Evolutionary conservation across 2,888 invertebrate species (phyloP), one percentile per base, ranked within the genome.

Genomic region (Diploptera punctata): DNA sequence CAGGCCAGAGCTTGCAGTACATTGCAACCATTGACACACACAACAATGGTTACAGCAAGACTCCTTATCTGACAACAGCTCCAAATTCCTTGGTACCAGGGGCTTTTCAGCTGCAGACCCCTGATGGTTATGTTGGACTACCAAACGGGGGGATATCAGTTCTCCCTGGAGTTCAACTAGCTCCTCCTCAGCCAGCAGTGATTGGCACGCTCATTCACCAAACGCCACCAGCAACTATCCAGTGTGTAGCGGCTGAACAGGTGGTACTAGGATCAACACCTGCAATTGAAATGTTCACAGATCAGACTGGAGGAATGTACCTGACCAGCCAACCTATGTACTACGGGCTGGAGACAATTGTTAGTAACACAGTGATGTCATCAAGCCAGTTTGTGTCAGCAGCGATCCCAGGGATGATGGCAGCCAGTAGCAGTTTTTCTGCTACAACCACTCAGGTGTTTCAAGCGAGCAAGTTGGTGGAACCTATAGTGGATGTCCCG

Each of bases 311-410:
- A n/a, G 82, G 82, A 67, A 81, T 83, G 80, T 83, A 82, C 67
- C 81, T 84, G 31, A 80, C 87, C 84, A 38, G 82, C 18, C 92
- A 92, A 78, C 93, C 93, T 3, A 90, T 94, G 78, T 93, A 93
- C 79, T 93, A 93, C 78, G 93, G 93, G 0, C 85, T 94, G 75
- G 94, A 94, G 83, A 94, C 94, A 0, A 93, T 94, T 70, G 94
- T 94, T 2, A 93, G 93, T 81, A 94, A 94, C 79, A 94, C 94
- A 3, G 93, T 94, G 0, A 93, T 94, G 93, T 93, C 93, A n/a
- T 93, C 93, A 24, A 93, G 93, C 80, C 94, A 94, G 80, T 93
- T 93, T 80, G 90, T 94, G 18, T 91, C 93, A 3, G 92, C 92
- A 1, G 90, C 93, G 4, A 91, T 93, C 1, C 90, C 93, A 5